Evolutionary conservation across 1,140 invertebrate species (phyloP), one percentile per base, ranked within the genome.

Genomic region (Sweltsa coloradensis): DNA sequence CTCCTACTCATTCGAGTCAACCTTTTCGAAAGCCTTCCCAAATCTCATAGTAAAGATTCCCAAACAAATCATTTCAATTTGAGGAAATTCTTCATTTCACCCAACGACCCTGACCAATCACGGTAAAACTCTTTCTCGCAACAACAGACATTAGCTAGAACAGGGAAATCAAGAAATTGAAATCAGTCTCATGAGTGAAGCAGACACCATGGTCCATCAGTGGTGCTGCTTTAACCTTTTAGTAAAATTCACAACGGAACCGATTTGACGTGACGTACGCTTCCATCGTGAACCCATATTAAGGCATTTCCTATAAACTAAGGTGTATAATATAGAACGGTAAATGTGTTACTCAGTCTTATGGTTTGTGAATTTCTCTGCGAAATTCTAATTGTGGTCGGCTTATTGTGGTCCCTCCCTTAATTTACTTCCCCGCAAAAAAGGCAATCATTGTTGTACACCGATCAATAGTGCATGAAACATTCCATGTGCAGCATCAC

Each of bases 261-360:
- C 21, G 16, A 22, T 40, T 23, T 23, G 24, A 40, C 13, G 37
- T 40, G 37, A 40, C 37, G 13, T 23, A 19, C 21, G 16, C 16
- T 40, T n/a, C n/a, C n/a, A n/a, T n/a, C n/a, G n/a, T n/a, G n/a
- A n/a, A n/a, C n/a, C 37, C 16, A 40, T 3, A 19, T 40, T 40
- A 40, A 22, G 37, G 37, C 37, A 19, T 22, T 13, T 22, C 21
- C 37, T 40, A 40, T 19, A 23, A 40, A 40, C 37, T 40, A 44
- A 11, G 22, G 42, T 44, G 26, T 25, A 44, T n/a, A 44, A 44
- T 26, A 44, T 21, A 44, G 42, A 21, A 29, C n/a, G n/a, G n/a
- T n/a, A n/a, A n/a, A 44, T 44, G 42, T 44, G 42, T 44, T 31
- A 16, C 22, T 44, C 42, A 44, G 42, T 44, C 42, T 44, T 44